These are phyloP conservation scores for Salvator merianae DNA, from an alignment of 2,113 vertebrate species.

Conservation along the genomic window DNA sequence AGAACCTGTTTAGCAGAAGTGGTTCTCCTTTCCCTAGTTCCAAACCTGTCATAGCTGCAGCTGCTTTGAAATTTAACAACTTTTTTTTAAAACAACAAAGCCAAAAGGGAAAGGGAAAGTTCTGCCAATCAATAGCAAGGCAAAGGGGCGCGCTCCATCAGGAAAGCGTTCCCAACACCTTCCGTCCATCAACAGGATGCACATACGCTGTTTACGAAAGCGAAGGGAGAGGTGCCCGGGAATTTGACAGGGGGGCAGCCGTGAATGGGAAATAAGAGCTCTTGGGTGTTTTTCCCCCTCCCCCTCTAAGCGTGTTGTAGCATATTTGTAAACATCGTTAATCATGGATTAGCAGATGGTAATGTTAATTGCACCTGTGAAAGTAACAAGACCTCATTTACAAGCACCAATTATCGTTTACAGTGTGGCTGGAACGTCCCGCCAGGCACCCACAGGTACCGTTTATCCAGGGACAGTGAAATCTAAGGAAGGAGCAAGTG, in stretches of 20 bases:
- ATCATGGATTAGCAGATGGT: conserved; percentile 94
- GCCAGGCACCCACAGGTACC: conserved; percentile 6
- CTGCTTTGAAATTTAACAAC: conserved; percentile 50
- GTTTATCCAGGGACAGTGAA: conserved; percentile 19
- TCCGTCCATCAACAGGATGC: neutral
- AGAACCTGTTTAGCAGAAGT: conserved; percentile 55
- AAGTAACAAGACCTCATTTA: conserved; percentile 89
- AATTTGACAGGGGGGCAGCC: too few relatives aligned
- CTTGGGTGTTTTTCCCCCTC: conserved; percentile 43
- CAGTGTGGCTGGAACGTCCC: neutral
- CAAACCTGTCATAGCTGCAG: conserved; percentile 49
- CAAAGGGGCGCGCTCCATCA: neutral
- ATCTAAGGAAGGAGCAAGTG: neutral
- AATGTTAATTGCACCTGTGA: conserved; percentile 91
- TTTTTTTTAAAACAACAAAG: conserved; percentile 39
- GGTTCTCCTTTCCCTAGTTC: conserved; percentile 14
- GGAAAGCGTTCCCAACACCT: neutral
- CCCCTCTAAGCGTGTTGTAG: conserved; percentile 54
- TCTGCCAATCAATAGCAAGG: conserved; percentile 16
- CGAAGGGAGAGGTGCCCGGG: neutral
- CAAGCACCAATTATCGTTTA: conserved; percentile 73
- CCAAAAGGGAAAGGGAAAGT: neutral
- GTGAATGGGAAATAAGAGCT: conserved; percentile 26
- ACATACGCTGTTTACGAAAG: neutral
- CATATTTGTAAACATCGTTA: conserved; percentile 91